Conservation (phyloP, 2,113 vertebrate species). For the Vidua macroura region DNA sequence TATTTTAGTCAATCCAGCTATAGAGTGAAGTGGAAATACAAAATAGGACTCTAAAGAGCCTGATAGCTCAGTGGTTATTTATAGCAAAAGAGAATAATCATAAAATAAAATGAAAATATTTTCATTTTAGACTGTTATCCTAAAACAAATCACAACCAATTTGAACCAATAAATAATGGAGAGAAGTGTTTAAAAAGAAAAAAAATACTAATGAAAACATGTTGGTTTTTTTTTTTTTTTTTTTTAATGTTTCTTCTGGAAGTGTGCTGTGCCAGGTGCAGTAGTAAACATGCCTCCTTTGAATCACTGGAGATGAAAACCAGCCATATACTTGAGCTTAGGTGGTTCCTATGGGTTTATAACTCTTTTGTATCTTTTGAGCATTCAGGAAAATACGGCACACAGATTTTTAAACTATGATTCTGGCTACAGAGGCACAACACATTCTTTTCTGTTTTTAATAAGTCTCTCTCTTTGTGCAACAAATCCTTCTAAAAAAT, state of each 20-base stretch:
- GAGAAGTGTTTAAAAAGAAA: background rate
- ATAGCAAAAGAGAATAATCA: background rate
- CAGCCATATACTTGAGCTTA: background rate
- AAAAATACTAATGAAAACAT: background rate
- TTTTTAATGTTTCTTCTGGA: background rate
- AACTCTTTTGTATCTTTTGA: conserved; percentile 10
- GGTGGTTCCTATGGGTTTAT: conserved; percentile 7
- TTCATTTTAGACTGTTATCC: background rate
- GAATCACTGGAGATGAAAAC: background rate
- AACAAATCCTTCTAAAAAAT: conserved; percentile 54
- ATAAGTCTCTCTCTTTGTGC: conserved; percentile 59
- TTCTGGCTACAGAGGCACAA: conserved; percentile 35
- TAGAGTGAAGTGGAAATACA: background rate
- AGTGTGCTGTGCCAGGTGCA: background rate
- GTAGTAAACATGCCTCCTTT: conserved; percentile 11
- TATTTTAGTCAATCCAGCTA: background rate
- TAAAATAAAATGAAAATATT: conserved; percentile 13
- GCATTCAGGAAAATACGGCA: background rate
- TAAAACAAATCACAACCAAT: background rate
- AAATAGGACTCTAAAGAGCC: background rate
- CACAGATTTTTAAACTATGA: conserved; percentile 28
- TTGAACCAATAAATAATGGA: conserved; percentile 1
- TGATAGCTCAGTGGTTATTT: background rate
- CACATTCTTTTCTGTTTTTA: conserved; percentile 66
- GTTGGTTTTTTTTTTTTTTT: background rate